These are phyloP conservation scores for Tiaroga cobitis DNA, from an alignment of 2,797 vertebrate genomes.

Conservation along the genomic window DNA sequence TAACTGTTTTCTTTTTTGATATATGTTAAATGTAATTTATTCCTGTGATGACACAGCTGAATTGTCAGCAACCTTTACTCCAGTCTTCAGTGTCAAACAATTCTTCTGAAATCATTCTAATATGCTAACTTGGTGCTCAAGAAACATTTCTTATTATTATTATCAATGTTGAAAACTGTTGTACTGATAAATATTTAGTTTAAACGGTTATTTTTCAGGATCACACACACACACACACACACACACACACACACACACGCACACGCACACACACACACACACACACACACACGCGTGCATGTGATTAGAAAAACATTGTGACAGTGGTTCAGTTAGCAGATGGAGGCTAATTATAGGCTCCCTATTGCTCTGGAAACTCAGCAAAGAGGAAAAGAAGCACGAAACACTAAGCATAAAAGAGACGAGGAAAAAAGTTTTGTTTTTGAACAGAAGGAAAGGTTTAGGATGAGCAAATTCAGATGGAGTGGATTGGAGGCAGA, in stretches of 20 bases:
- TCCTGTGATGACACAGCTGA: neutral
- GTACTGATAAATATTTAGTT: neutral
- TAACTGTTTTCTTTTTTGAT: neutral
- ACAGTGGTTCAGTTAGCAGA: conserved; percentile 68
- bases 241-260: neutral
- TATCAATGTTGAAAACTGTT: neutral
- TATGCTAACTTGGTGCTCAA: neutral
- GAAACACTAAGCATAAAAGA: neutral
- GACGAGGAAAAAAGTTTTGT: conserved; percentile 3
- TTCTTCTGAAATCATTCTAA: neutral
- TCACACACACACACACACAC: neutral
- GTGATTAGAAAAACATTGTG: conserved; percentile 67
- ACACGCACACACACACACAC: neutral
- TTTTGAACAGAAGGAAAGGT: conserved; percentile 24
- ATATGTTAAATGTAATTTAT: neutral
- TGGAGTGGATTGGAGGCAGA: neutral
- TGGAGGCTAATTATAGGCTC: conserved; percentile 72
- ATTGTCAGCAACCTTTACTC: neutral
- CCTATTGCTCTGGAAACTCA: conserved; percentile 59
- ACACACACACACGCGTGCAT: neutral
- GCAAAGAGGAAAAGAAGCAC: conserved; percentile 1
- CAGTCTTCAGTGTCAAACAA: neutral
- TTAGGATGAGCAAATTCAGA: conserved; percentile 35
- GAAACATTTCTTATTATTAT: neutral
- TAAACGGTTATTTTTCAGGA: neutral